phyloP scores from a whole-genome alignment of 2,797 vertebrate species.

The Tachyglossus aculeatus region DNA sequence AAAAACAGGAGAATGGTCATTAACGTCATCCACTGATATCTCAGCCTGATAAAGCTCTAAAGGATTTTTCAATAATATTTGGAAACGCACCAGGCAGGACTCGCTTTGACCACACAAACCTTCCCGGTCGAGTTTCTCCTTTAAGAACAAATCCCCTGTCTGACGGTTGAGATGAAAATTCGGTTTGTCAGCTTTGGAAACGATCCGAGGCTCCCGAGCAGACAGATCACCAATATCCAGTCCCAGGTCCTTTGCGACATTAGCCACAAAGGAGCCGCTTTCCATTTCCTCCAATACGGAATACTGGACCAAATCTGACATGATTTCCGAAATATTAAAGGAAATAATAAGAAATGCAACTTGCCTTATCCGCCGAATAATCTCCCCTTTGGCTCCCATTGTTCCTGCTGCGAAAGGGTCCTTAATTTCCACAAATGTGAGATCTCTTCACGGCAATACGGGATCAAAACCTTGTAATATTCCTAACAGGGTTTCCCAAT shows the following conservation, averaged over 20 bases:
- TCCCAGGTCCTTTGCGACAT: conserved; percentile 71
- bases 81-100: conserved; percentile 69
- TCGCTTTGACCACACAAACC: conserved; percentile 63
- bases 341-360: conserved; percentile 46
- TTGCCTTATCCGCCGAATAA: conserved; percentile 55
- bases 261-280: conserved; percentile 33
- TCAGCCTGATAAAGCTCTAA: conserved; percentile 62
- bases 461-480: not conserved
- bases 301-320: conserved; percentile 56
- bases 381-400: conserved; percentile 14
- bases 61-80: conserved; percentile 74
- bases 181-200: conserved; percentile 69
- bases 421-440: not conserved
- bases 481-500: not conserved
- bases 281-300: conserved; percentile 77
- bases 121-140: conserved; percentile 77
- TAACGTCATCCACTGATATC: conserved; percentile 59
- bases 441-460: not conserved
- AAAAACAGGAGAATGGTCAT: conserved; percentile 63
- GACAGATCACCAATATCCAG: conserved; percentile 65
- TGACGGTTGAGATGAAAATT: conserved; percentile 72
- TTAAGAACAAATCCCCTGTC: conserved; percentile 73
- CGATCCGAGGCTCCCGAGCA: conserved; percentile 68
- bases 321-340: conserved; percentile 21
- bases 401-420: not conserved